These are phyloP conservation scores for Mamestra brassicae DNA, from an alignment of 2,888 invertebrate species.

Conservation along the genomic window DNA sequence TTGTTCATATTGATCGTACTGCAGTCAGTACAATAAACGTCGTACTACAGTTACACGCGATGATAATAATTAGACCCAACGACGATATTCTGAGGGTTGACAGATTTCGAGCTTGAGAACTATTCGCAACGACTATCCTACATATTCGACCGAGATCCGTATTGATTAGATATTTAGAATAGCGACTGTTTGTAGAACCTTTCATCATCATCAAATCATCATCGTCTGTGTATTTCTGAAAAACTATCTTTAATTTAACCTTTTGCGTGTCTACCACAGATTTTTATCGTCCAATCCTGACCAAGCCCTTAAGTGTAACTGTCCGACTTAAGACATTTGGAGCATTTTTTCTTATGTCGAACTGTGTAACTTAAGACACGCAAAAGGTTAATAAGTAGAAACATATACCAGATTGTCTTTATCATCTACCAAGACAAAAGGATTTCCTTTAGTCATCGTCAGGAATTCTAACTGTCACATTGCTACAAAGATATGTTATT, in stretches of 20 bases:
- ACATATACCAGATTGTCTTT: not conserved
- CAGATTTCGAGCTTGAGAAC: not conserved
- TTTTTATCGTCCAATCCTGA: too few relatives aligned
- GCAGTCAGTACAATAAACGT: not conserved
- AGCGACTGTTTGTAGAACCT: not conserved
- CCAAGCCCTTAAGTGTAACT: too few relatives aligned
- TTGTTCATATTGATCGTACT: slow-evolving; percentile 8
- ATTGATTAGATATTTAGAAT: not conserved
- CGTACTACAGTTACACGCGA: slow-evolving; percentile 1
- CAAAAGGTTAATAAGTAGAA: too few relatives aligned
- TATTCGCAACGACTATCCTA: not conserved
- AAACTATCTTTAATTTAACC: slow-evolving; percentile 6
- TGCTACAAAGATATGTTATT: slow-evolving; percentile 23
- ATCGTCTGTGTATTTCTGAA: slow-evolving; percentile 1
- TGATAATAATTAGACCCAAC: not conserved
- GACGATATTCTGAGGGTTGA: not conserved
- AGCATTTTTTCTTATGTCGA: too few relatives aligned
- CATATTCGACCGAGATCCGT: not conserved
- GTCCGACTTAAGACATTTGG: too few relatives aligned
- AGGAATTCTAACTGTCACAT: not conserved
- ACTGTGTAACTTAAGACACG: too few relatives aligned
- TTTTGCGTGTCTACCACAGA: too few relatives aligned
- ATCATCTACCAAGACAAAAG: not conserved
- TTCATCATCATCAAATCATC: too few relatives aligned
- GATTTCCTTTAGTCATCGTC: not conserved